Percentiles rank a stretch among this genome's conserved stretches.
These are phyloP conservation scores for Glandiceps talaboti DNA, from an alignment of 53 echinoderm and acorn worm species.

Conservation along the genomic window DNA sequence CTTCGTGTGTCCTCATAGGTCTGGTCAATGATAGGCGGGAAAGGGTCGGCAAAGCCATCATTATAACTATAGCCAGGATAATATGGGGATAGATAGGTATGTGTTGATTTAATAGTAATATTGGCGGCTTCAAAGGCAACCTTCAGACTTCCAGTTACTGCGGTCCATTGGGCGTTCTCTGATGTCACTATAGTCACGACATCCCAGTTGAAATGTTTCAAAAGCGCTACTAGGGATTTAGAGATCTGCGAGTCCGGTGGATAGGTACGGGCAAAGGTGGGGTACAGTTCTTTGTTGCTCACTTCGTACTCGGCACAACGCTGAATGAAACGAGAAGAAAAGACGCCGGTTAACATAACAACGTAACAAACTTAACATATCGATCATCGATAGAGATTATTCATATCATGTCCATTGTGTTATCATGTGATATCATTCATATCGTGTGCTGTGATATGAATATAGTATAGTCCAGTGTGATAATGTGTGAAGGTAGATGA, in stretches of 20 bases:
- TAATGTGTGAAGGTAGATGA: too few species aligned
- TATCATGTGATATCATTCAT: too few species aligned
- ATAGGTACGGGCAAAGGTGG: conserved; percentile 77
- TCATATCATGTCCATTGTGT: too few species aligned
- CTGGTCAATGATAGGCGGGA: conserved; percentile 35
- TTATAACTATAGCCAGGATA: neutral
- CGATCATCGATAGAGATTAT: too few species aligned
- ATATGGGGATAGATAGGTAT: conserved; percentile 13
- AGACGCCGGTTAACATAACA: conserved; percentile 5
- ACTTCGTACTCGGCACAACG: conserved; percentile 67
- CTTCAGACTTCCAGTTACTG: conserved; percentile 18
- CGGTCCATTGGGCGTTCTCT: conserved; percentile 1
- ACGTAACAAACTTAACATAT: too few species aligned
- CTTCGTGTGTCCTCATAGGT: conserved; percentile 62
- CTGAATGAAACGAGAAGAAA: conserved; percentile 20
- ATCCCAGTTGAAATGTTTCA: conserved; percentile 64
- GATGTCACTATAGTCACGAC: conserved; percentile 58
- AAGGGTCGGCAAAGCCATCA: neutral
- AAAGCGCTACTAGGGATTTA: conserved; percentile 51
- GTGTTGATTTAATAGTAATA: conserved; percentile 30
- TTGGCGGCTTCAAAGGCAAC: conserved; percentile 23
- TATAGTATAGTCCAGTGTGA: too few species aligned
- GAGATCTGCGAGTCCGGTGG: conserved; percentile 60
- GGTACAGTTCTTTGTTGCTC: conserved; percentile 52
- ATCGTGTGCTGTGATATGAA: too few species aligned